These are phyloP conservation scores for Chaetura pelagica DNA, from an alignment of 2,113 vertebrate species.

Conservation along the genomic window DNA sequence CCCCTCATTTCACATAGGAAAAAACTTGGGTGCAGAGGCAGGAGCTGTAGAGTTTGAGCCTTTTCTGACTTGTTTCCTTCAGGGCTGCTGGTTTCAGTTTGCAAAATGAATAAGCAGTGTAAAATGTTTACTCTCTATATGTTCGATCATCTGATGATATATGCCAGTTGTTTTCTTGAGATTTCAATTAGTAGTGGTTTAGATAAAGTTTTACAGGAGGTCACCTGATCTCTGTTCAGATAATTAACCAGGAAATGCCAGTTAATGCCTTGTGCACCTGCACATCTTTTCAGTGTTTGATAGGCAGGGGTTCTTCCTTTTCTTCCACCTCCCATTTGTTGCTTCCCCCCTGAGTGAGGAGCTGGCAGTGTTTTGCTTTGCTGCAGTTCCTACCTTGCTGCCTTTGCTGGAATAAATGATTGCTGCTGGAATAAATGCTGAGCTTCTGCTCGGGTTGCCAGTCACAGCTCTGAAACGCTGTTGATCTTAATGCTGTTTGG, in stretches of 20 bases:
- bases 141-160: background rate
- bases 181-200: background rate
- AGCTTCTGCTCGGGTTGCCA: background rate
- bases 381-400: background rate
- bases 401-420: background rate
- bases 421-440: background rate
- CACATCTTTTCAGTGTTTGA: rapidly evolving
- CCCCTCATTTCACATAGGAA: slow-evolving; percentile 2
- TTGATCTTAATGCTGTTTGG: background rate
- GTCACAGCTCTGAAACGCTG: background rate
- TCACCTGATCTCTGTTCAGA: background rate
- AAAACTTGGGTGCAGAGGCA: background rate
- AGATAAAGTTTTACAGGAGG: background rate
- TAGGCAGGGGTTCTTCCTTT: background rate
- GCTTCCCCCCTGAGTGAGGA: background rate
- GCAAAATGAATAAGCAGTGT: background rate
- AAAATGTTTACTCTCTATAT: background rate
- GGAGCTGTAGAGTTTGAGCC: background rate
- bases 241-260: background rate
- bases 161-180: background rate
- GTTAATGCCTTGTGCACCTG: rapidly evolving
- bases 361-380: background rate
- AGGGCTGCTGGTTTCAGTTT: background rate
- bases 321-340: background rate
- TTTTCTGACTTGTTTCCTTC: background rate